phyloP scores from a whole-genome alignment of 2,113 vertebrate species.

The Uria lomvia region DNA sequence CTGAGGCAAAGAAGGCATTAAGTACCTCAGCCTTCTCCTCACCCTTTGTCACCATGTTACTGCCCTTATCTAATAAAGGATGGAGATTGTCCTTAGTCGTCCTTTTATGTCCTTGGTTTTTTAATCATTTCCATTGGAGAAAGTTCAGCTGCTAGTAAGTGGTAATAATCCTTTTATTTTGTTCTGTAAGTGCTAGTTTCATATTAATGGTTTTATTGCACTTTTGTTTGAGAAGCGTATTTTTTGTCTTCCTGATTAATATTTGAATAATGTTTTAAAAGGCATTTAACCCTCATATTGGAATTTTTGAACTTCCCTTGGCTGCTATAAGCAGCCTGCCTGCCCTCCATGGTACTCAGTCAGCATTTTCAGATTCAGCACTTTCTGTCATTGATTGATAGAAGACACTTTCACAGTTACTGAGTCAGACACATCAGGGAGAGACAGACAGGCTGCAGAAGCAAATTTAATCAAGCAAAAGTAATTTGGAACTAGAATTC shows the following conservation, averaged over 20 bases:
- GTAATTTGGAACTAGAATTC: slow-evolving; percentile 10
- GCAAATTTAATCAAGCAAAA: slow-evolving; percentile 31
- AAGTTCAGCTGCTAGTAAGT: not conserved
- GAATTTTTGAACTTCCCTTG: not conserved
- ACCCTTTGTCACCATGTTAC: too few relatives aligned
- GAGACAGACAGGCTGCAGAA: slow-evolving; percentile 58
- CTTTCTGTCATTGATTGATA: slow-evolving; percentile 77
- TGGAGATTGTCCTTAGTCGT: too few relatives aligned
- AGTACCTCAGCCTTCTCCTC: too few relatives aligned
- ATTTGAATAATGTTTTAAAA: not conserved
- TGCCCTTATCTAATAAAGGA: too few relatives aligned
- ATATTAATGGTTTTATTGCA: not conserved
- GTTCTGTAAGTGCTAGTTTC: not conserved
- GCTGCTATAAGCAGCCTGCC: not conserved
- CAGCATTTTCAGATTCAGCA: slow-evolving; percentile 62
- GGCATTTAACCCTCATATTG: not conserved
- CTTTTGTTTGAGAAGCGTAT: not conserved
- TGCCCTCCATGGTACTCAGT: slow-evolving; percentile 32
- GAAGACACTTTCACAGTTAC: slow-evolving; percentile 62
- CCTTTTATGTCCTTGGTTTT: not conserved
- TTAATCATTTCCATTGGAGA: not conserved
- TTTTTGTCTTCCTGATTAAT: not conserved
- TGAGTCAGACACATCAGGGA: slow-evolving; percentile 49
- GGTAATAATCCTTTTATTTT: not conserved
- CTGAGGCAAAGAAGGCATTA: too few relatives aligned